Conservation (phyloP, 30 jellyfish, hydroid and myxozoan species). For the Aurelia sp. region DNA sequence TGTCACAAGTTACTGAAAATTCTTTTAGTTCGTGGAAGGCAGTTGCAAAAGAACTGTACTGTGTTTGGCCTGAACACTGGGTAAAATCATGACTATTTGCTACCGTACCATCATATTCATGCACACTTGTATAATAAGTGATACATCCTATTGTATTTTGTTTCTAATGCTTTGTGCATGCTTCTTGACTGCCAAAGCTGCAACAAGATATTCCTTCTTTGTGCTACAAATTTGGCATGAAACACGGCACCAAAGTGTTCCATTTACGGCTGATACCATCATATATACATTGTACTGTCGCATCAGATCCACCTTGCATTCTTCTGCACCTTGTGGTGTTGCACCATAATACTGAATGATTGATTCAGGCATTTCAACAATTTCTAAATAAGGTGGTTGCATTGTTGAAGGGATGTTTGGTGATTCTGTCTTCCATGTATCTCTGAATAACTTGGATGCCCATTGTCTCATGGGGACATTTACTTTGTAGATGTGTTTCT, state of each 20-base stretch:
- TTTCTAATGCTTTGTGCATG: conserved; percentile 8
- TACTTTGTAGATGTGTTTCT: conserved; percentile 55
- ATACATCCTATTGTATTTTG: neutral
- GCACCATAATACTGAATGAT: conserved; percentile 53
- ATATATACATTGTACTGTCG: conserved; percentile 57
- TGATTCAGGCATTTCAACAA: conserved; percentile 82
- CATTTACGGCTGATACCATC: conserved; percentile 80
- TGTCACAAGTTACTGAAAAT: too few relatives aligned
- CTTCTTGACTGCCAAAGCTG: conserved; percentile 68
- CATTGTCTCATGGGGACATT: conserved; percentile 84
- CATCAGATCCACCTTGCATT: conserved; percentile 52
- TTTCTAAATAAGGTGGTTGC: conserved; percentile 96
- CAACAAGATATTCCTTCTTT: conserved; percentile 60
- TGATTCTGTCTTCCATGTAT: conserved; percentile 83
- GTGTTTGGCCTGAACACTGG: too few relatives aligned
- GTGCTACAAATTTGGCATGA: conserved; percentile 87
- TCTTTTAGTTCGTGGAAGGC: too few relatives aligned
- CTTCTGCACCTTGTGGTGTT: conserved; percentile 58
- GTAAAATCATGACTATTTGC: too few relatives aligned
- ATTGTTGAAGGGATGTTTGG: conserved; percentile 81
- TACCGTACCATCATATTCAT: too few relatives aligned
- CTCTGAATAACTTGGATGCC: conserved; percentile 82
- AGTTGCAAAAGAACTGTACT: too few relatives aligned
- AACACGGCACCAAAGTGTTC: conserved; percentile 76
- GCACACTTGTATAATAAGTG: too few relatives aligned